Evolutionary conservation across 2,888 invertebrate genomes (phyloP), one percentile per base, ranked within the genome.

Genomic region (Xanthia icteritia): DNA sequence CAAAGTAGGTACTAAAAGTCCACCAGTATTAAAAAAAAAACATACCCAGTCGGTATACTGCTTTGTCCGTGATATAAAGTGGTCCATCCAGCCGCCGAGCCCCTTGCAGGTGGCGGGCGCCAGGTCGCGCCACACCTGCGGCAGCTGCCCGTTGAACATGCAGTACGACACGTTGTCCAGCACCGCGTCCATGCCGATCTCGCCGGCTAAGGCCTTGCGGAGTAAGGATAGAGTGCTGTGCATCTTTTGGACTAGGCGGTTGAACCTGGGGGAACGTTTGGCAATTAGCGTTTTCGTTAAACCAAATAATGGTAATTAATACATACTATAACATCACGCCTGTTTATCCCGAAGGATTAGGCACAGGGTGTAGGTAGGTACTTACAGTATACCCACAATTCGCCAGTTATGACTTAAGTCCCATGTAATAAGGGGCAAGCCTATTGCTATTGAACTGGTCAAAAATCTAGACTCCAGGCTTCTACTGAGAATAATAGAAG

Each of bases 81-180:
- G 99, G 75, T 98, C 98, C 97, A 99, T 98, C 99, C 99, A 99
- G 45, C 98, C 98, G 11, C 98, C 99, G 2, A 99, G 97, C 77
- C 97, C 98, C 94, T 99, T 99, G 91, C 98, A 98, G 0, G 99
- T 99, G 82, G 97, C 98, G 11, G 99, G 99, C 9, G 99, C 98
- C 66, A 99, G 95, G 82, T 97, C 97, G 36, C 98, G 97, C 99
- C 99, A 99, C 83, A 97, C 97, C 39, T 86, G 73, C 15, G 99
- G 99, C 89, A 99, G 95, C 88, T 98, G 97, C 8, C 99, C 99
- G 94, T 99, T 99, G 95, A 98, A 99, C 88, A 99, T 95, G 20
- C 98, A 97, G 92, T 97, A 97, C 0, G 98, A 97, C 48, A 99
- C 98, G 92, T 98, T 98, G 94, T 99, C 99, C 80, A 99, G 94